Base-by-base conservation (phyloP, 2,797 vertebrate species). In the Streptopelia turtur region DNA sequence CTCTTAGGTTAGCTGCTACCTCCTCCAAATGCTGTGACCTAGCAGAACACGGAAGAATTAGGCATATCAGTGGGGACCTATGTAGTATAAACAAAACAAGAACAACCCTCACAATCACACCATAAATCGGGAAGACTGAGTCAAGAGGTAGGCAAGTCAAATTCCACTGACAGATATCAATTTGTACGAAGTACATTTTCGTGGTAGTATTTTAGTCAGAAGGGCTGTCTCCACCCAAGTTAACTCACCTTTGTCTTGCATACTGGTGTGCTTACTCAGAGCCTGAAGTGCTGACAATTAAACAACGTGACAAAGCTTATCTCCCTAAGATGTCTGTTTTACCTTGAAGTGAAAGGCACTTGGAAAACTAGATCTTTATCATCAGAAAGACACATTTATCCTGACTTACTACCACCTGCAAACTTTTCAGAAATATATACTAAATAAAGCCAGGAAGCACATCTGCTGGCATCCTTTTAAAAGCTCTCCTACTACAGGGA, bases 21-120 rank as follows among this genome's bases (percentile, higher is more conserved):
- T 97, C 97, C 93, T 99, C 98, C 97, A 99, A 95, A 89, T 98
- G 98, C 95, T 98, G 98, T 14, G 98, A 98, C 97, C 99, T 99
- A 90, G 78, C 69, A 65, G 24, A 65, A 66, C 50, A 31, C 1
- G 39, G 59, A 92, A 74, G 55, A 57, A 52, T 65, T 61, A 47
- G 52, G 47, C 15, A 24, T 13, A 0, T 64, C 41, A 94, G 68
- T n/a, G 22, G 41, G 47, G n/a, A 90, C 17, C 49, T 45, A 21
- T 20, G 39, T 31, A 83, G 68, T 7, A 15, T 5, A 47, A 80
- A 53, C 52, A 68, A 68, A 96, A 70, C 16, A 65, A 71, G 60
- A 91, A 76, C 6, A 79, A 72, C 4, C 18, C 14, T 20, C 30
- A 47, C 13, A 41, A 10, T n/a, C n/a, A 41, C 85, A 70, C 18